Base-by-base conservation (phyloP, 2,888 invertebrate genomes). In the Pristionchus entomophagus region DNA sequence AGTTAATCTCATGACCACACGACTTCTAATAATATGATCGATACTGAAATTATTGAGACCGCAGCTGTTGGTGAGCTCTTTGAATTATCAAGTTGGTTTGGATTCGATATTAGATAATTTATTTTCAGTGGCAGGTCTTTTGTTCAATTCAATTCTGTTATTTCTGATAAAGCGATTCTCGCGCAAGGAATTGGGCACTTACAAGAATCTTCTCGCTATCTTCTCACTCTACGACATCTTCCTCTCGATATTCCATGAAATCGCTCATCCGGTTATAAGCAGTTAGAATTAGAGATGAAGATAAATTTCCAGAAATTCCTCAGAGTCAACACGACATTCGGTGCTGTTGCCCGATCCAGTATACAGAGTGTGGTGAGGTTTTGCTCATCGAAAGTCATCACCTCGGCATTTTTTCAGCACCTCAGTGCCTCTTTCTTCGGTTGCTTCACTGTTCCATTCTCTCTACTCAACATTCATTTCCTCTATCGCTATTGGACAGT, bases 311-410 rank as follows among this genome's bases (percentile, higher is more conserved):
- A 59, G 59, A 59, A 59, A 29, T 59, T 59, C 29, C 2, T 59
- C 10, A 26, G 59, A 26, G 12, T 59, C 59, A 59, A 59, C 59
- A 59, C 59, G 8, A 59, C 59, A 59, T 59, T 59, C 29, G 59
- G 59, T 29, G 59, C 59, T 4, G 59, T 59, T 29, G 59, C 59
- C 8, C 26, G 59, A 1, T 59, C 59, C 3, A 59, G 29, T 8
- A 59, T 59, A 29, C 59, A 59, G 59, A 59, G 59, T 29, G 59
- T 59, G 59, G 59, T 59, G 29, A 59, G n/a, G n/a, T n/a, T n/a
- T n/a, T n/a, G n/a, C n/a, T n/a, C n/a, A n/a, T 29, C 10, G 8
- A 26, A 29, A 59, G 8, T 26, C 12, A 1, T 5, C 2, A 2
- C n/a, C n/a, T n/a, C n/a, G n/a, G n/a, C n/a, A n/a, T n/a, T 29